These are phyloP conservation scores for Natator depressus DNA, from an alignment of 2,113 vertebrate species.

Conservation along the genomic window DNA sequence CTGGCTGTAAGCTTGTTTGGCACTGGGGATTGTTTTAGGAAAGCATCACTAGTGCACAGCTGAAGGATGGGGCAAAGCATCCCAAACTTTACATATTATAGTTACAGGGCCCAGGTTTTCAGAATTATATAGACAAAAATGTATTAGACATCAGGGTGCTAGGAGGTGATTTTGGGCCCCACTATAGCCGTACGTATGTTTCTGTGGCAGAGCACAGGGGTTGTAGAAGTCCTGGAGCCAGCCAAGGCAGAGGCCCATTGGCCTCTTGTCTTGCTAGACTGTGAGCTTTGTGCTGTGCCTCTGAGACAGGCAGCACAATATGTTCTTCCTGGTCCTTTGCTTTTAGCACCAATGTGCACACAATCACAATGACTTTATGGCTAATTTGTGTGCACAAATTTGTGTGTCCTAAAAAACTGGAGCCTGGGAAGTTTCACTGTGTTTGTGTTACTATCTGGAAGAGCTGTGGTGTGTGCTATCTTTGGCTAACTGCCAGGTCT, in stretches of 20 bases:
- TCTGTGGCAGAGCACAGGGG: not conserved
- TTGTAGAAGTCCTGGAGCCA: not conserved
- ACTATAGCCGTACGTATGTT: not conserved
- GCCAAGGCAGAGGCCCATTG: not conserved
- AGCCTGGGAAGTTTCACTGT: slow-evolving; percentile 27
- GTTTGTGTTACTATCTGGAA: slow-evolving; percentile 29
- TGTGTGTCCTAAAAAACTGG: not conserved
- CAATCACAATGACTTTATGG: not conserved
- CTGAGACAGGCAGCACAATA: not conserved
- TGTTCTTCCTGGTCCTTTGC: not conserved
- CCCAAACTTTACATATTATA: not conserved
- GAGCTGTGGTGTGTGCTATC: slow-evolving; percentile 23
- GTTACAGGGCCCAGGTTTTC: not conserved
- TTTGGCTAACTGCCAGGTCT: slow-evolving; percentile 66
- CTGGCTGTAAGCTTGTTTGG: not conserved
- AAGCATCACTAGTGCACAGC: not conserved
- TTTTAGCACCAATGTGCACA: not conserved
- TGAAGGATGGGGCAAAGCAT: not conserved
- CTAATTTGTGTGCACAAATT: not conserved
- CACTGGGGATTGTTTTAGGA: not conserved
- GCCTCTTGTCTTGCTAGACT: not conserved
- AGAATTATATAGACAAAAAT: not conserved
- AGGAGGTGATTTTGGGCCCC: not conserved
- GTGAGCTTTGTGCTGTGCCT: not conserved
- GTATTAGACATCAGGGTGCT: not conserved